Evolutionary conservation across 23 tunicate species (phyloP).

Genomic region (Trididemnum nubilum): DNA sequence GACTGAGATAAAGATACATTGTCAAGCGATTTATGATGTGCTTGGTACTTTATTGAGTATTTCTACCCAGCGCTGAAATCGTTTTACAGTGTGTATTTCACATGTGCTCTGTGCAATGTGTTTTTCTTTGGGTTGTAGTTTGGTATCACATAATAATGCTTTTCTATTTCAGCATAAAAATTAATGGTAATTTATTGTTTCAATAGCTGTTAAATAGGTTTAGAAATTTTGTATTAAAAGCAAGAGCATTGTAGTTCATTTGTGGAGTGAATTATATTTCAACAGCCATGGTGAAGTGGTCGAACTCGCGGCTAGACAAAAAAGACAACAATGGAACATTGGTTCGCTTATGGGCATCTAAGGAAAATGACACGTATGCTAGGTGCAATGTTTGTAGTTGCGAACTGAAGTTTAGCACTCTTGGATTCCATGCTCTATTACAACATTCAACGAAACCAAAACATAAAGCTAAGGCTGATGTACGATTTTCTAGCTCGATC

Average conservation of each 20-base stretch:
- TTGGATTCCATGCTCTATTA: neutral
- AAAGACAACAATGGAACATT: neutral
- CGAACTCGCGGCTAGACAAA: neutral
- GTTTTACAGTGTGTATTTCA: too few species aligned
- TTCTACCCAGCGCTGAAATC: neutral
- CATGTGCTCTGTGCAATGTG: too few species aligned
- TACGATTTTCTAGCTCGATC: neutral
- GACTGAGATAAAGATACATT: too few species aligned
- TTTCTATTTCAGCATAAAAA: neutral
- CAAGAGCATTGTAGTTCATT: neutral
- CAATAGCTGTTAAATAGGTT: neutral
- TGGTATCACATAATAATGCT: too few species aligned
- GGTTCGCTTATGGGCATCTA: neutral
- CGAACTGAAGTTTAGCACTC: neutral
- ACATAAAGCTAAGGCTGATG: neutral
- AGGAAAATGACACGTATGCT: neutral
- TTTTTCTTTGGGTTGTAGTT: too few species aligned
- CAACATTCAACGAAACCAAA: neutral
- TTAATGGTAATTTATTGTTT: neutral
- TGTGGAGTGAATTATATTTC: neutral
- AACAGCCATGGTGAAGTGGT: constrained; percentile 5
- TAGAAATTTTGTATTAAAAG: neutral
- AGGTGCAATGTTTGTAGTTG: neutral
- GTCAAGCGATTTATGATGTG: neutral
- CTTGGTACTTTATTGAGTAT: neutral